These are phyloP conservation scores for Neostethus bicornis DNA, from an alignment of 2,797 vertebrate genomes.

Conservation along the genomic window DNA sequence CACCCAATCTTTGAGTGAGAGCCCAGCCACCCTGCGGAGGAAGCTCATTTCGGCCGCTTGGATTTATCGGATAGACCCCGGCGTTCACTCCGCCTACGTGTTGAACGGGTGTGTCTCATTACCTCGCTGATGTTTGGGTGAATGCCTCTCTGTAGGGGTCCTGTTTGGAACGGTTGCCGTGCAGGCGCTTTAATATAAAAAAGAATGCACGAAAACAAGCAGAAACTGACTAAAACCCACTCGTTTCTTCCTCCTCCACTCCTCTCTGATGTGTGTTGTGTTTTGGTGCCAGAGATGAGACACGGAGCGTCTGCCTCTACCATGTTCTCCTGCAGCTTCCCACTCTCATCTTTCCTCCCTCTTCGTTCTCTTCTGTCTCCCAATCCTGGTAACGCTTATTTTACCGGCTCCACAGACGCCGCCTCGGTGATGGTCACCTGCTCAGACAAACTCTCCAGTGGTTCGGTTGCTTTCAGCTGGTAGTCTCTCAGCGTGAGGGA, in stretches of 20 bases:
- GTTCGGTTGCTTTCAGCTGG: too few species aligned
- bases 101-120: conserved; percentile 45
- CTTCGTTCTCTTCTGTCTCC: background rate
- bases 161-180: conserved; percentile 14
- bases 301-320: conserved; percentile 49
- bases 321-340: conserved; percentile 15
- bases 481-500: too few species aligned
- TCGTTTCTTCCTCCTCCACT: conserved; percentile 68
- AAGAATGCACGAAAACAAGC: conserved; percentile 24
- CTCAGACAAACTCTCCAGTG: too few species aligned
- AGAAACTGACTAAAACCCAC: conserved; percentile 51
- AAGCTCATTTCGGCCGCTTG: too few species aligned
- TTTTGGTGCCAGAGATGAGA: conserved; percentile 51
- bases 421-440: too few species aligned
- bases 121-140: conserved; percentile 30
- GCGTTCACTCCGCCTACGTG: too few species aligned
- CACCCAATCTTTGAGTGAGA: too few species aligned
- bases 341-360: conserved; percentile 3
- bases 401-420: too few species aligned
- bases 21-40: too few species aligned
- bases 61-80: too few species aligned
- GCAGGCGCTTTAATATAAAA: conserved; percentile 37
- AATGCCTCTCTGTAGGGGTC: conserved; percentile 34
- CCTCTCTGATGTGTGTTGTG: conserved; percentile 35
- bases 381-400: too few species aligned